phyloP scores from a whole-genome alignment of 2,797 vertebrate genomes.

The Lithobates pipiens region DNA sequence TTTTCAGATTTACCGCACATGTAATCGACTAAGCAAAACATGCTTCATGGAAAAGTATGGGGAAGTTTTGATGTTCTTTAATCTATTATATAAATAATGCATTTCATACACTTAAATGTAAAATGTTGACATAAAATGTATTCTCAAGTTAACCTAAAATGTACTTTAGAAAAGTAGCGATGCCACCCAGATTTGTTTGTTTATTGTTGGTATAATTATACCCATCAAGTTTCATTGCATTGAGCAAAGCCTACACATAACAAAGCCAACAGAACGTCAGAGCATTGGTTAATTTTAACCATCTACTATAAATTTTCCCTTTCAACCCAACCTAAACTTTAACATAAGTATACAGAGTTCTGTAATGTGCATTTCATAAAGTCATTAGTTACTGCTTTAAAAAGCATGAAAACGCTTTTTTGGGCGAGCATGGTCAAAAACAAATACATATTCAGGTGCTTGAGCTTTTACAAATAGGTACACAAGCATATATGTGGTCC shows the following conservation, averaged over 20 bases:
- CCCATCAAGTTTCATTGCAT: background rate
- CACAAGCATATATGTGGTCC: too few relatives aligned
- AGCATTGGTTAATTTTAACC: background rate
- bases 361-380: background rate
- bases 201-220: background rate
- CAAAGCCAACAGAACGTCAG: background rate
- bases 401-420: background rate
- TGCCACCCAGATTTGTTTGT: constrained; percentile 26
- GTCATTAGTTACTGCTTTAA: background rate
- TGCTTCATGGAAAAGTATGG: background rate
- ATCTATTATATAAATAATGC: constrained; percentile 19
- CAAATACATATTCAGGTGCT: too few relatives aligned
- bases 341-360: background rate
- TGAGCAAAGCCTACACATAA: background rate
- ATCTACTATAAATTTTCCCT: background rate
- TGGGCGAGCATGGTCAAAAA: background rate
- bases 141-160: background rate
- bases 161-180: constrained; percentile 5
- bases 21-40: constrained; percentile 15
- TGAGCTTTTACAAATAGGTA: too few relatives aligned
- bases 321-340: background rate
- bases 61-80: constrained; percentile 9
- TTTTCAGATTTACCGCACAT: constrained; percentile 27
- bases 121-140: background rate
- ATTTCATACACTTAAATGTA: background rate